Conservation (phyloP, 2,888 invertebrate species). For the Tryphoninae sp. region DNA sequence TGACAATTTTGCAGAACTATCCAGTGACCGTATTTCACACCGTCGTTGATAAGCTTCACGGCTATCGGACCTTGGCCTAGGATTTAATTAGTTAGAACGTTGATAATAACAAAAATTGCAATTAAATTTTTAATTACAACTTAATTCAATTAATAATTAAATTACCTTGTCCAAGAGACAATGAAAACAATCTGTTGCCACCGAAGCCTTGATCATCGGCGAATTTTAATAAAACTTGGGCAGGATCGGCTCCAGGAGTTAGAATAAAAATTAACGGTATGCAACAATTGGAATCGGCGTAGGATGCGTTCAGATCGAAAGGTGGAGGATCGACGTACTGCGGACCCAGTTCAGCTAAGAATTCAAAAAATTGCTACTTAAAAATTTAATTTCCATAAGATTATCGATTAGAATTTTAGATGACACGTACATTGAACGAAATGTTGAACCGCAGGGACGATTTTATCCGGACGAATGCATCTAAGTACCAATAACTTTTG, state of each 20-base stretch:
- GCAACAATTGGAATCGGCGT: slow-evolving; percentile 91
- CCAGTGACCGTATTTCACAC: slow-evolving; percentile 93
- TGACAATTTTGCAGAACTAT: slow-evolving; percentile 98
- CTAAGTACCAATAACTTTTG: slow-evolving; percentile 90
- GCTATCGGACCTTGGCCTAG: slow-evolving; percentile 93
- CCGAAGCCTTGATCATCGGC: slow-evolving; percentile 96
- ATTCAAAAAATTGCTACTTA: slow-evolving; percentile 7
- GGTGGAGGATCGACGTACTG: slow-evolving; percentile 94
- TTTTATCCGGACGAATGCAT: slow-evolving; percentile 93
- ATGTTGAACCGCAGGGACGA: slow-evolving; percentile 89
- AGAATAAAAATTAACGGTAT: slow-evolving; percentile 95
- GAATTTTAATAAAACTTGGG: slow-evolving; percentile 93
- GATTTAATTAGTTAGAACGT: no score
- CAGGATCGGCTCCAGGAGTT: slow-evolving; percentile 97
- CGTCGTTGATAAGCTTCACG: slow-evolving; percentile 92
- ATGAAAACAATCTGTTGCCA: slow-evolving; percentile 87
- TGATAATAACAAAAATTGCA: not conserved
- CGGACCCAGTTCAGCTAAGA: slow-evolving; percentile 87
- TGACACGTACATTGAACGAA: slow-evolving; percentile 84
- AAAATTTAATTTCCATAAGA: not conserved
- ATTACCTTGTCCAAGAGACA: slow-evolving; percentile 92
- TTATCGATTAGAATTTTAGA: not conserved
- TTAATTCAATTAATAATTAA: slow-evolving; percentile 2
- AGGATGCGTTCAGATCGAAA: slow-evolving; percentile 93
- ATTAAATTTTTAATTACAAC: slow-evolving; percentile 20